Percentiles rank a stretch among this genome's conserved stretches.
Conservation (phyloP, 2,888 invertebrate genomes). For the Ornithoptera alexandrae region DNA sequence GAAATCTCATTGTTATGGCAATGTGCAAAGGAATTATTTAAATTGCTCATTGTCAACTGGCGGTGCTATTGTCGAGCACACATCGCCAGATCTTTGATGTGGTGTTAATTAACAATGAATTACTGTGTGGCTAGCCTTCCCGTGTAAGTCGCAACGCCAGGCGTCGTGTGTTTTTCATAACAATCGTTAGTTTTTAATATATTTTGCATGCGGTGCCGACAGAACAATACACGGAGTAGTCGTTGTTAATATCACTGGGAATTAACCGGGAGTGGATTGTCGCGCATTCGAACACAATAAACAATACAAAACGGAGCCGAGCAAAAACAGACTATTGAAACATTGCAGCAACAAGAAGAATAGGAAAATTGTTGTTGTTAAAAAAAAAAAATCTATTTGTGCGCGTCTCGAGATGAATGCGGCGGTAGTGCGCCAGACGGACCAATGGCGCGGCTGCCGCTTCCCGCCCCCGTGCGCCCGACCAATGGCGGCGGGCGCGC, state of each 20-base stretch:
- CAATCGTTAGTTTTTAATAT: slow-evolving; percentile 70
- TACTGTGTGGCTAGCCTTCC: slow-evolving; percentile 38
- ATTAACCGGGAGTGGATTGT: slow-evolving; percentile 77
- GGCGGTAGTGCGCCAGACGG: slow-evolving; percentile 64
- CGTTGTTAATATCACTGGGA: slow-evolving; percentile 70
- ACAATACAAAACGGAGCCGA: slow-evolving; percentile 75
- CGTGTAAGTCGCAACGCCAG: slow-evolving; percentile 47
- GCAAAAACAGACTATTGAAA: slow-evolving; percentile 77
- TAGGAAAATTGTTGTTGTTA: slow-evolving; percentile 79
- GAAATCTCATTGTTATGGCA: slow-evolving; percentile 6
- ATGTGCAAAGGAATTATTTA: slow-evolving; percentile 32
- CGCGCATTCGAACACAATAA: slow-evolving; percentile 70
- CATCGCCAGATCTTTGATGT: slow-evolving; percentile 51
- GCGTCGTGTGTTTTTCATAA: slow-evolving; percentile 59
- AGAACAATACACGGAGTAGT: slow-evolving; percentile 65
- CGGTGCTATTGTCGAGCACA: slow-evolving; percentile 46
- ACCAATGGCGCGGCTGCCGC: slow-evolving; percentile 64
- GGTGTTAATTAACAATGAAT: slow-evolving; percentile 63
- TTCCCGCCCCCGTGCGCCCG: slow-evolving; percentile 66
- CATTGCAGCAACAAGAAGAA: slow-evolving; percentile 76
- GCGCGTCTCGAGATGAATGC: slow-evolving; percentile 74
- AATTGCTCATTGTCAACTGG: slow-evolving; percentile 38
- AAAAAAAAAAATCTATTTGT: slow-evolving; percentile 76
- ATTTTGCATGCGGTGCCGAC: slow-evolving; percentile 60
- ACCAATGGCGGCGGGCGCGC: slow-evolving; percentile 61